Evolutionary conservation across 2,113 vertebrate species (phyloP).

Genomic region (Ictalurus furcatus): DNA sequence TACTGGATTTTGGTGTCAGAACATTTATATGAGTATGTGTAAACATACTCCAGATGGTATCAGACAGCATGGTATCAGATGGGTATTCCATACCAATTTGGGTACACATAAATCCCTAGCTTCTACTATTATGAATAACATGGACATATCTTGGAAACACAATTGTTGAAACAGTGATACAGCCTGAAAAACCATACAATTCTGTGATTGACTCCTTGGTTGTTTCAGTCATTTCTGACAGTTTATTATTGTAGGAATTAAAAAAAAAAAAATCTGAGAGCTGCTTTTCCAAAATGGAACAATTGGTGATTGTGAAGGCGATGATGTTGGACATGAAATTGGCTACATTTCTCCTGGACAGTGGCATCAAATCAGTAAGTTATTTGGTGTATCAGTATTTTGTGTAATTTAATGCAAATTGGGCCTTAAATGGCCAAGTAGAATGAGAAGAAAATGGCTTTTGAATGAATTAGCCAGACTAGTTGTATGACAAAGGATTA

Average conservation of each 20-base stretch:
- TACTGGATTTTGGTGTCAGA: neutral
- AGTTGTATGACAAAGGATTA: neutral
- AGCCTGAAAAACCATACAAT: neutral
- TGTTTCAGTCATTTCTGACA: neutral
- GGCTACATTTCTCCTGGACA: neutral
- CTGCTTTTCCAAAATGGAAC: neutral
- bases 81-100: neutral
- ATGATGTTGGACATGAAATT: neutral
- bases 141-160: neutral
- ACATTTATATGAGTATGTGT: neutral
- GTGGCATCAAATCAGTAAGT: neutral
- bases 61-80: neutral
- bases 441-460: neutral
- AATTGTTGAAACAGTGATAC: neutral
- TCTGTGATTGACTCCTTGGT: neutral
- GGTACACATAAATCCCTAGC: neutral
- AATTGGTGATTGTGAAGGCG: neutral
- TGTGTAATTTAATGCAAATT: neutral
- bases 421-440: neutral
- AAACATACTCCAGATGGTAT: neutral
- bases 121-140: neutral
- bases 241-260: neutral
- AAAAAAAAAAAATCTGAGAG: neutral
- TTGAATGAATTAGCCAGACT: neutral
- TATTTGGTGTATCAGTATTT: neutral